phyloP scores from a whole-genome alignment of 2,888 invertebrate genomes.

The Gasteruption jaculator region DNA sequence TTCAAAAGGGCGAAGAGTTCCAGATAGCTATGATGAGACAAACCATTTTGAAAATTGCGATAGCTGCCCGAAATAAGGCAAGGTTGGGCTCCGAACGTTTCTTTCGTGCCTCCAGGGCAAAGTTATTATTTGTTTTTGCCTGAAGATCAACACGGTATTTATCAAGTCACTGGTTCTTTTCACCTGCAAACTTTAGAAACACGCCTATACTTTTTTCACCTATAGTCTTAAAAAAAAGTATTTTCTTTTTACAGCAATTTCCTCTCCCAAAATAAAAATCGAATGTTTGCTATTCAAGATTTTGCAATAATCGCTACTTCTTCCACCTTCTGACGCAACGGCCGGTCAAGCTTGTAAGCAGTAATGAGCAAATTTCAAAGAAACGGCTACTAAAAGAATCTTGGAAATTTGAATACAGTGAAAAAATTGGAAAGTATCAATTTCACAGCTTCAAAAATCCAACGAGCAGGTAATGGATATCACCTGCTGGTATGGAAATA shows the following conservation, averaged over 20 bases:
- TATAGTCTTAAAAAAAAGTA: too few species aligned
- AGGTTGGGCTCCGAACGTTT: slow-evolving; percentile 27
- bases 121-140: slow-evolving; percentile 50
- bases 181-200: slow-evolving; percentile 29
- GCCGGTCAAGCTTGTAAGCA: too few species aligned
- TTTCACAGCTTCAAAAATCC: slow-evolving; percentile 12
- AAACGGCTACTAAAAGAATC: too few species aligned
- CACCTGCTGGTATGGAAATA: slow-evolving; percentile 51
- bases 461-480: slow-evolving; percentile 44
- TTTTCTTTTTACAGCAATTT: too few species aligned
- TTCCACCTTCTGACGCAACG: too few species aligned
- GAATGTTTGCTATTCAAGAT: too few species aligned
- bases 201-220: too few species aligned
- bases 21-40: slow-evolving; percentile 44
- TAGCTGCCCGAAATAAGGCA: slow-evolving; percentile 35
- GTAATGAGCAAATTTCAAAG: too few species aligned
- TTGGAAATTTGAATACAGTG: too few species aligned
- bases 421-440: slow-evolving; percentile 6
- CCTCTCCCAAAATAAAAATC: too few species aligned
- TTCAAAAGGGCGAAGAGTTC: slow-evolving; percentile 31
- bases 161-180: slow-evolving; percentile 36
- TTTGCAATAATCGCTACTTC: too few species aligned
- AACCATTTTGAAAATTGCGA: slow-evolving; percentile 49
- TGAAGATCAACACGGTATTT: slow-evolving; percentile 38
- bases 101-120: slow-evolving; percentile 24